Conservation (phyloP, 2,888 invertebrate genomes). For the Nomada ruficornis region DNA sequence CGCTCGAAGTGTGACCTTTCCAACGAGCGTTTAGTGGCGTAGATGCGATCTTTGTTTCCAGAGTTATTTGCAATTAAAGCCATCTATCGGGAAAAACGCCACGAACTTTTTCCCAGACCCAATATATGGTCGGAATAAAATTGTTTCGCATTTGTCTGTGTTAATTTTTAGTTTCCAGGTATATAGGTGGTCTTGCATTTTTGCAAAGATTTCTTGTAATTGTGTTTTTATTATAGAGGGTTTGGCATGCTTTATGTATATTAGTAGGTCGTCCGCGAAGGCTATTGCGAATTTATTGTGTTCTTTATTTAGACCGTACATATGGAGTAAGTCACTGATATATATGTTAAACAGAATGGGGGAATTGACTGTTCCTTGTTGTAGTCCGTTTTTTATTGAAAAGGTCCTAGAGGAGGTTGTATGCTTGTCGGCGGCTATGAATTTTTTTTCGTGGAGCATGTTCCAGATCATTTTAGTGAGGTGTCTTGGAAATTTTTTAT, state of each 20-base stretch:
- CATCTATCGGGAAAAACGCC: too few relatives aligned
- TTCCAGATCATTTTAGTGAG: constrained; percentile 24
- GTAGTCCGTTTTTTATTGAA: not conserved
- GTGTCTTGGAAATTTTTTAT: constrained; percentile 39
- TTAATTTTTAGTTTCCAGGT: not conserved
- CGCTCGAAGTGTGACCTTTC: too few relatives aligned
- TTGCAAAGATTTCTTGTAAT: constrained; percentile 26
- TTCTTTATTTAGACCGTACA: too few relatives aligned
- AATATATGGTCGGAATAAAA: not conserved
- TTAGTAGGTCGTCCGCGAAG: too few relatives aligned
- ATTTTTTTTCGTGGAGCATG: constrained; percentile 32
- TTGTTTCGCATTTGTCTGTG: not conserved
- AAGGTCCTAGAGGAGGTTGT: constrained; percentile 2
- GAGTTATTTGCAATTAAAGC: too few relatives aligned
- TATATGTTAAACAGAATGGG: too few relatives aligned
- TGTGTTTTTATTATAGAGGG: not conserved
- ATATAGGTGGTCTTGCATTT: not conserved
- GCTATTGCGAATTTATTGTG: too few relatives aligned
- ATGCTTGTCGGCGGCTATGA: not conserved
- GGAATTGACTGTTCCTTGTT: constrained; percentile 1
- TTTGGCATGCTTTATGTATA: not conserved
- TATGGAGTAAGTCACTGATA: too few relatives aligned
- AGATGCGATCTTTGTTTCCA: too few relatives aligned
- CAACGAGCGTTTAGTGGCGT: too few relatives aligned
- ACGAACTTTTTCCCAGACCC: too few relatives aligned